These are phyloP conservation scores for Lasioglossum malachurum DNA, from an alignment of 2,888 invertebrate genomes.

Conservation along the genomic window DNA sequence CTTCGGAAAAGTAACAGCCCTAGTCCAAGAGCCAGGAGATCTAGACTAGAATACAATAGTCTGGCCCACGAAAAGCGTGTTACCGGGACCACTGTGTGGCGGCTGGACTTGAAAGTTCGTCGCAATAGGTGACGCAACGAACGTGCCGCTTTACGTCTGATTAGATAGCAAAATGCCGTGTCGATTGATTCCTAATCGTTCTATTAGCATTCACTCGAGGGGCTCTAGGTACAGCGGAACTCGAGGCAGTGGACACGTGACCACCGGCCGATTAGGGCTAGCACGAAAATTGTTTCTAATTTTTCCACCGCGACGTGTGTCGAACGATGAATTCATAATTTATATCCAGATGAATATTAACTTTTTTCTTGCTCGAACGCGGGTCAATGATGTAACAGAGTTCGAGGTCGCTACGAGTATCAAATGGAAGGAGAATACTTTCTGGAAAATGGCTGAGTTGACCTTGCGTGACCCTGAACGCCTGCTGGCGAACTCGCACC, in stretches of 20 bases:
- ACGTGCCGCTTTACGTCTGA: neutral
- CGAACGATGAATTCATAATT: neutral
- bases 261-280: neutral
- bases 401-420: neutral
- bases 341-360: conserved; percentile 4
- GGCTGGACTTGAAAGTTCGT: conserved; percentile 14
- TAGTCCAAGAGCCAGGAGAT: too few species aligned
- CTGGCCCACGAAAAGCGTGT: too few species aligned
- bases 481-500: neutral
- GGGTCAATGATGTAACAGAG: conserved; percentile 9
- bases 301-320: too few species aligned
- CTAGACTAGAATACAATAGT: too few species aligned
- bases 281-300: neutral
- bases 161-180: neutral
- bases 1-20: too few species aligned
- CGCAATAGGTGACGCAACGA: conserved; percentile 2
- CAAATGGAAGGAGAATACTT: neutral
- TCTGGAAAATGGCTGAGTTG: neutral
- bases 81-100: too few species aligned
- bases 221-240: neutral
- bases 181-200: neutral
- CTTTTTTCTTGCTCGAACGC: neutral
- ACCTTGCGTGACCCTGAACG: conserved; percentile 4
- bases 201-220: neutral
- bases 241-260: neutral